Evolutionary conservation across 2,888 invertebrate species (phyloP).

Genomic region (Sphaeridia pumilis): DNA sequence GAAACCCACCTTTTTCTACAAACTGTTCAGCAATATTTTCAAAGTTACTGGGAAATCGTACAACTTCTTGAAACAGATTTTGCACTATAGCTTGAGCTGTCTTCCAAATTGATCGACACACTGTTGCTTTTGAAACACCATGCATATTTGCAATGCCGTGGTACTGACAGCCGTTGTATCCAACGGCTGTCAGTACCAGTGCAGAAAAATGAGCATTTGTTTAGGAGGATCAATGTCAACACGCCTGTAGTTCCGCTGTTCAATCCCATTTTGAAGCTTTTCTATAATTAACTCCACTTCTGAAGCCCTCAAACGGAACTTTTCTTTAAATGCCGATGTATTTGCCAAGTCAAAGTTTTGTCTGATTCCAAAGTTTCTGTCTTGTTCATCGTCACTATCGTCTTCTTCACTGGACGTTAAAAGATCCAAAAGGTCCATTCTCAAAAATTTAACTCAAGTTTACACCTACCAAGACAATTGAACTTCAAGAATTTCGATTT

Average conservation of each 20-base stretch:
- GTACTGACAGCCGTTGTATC: slow-evolving; percentile 12
- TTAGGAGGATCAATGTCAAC: slow-evolving; percentile 7
- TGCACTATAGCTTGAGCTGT: slow-evolving; percentile 11
- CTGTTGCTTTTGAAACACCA: slow-evolving; percentile 16
- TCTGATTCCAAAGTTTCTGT: not conserved
- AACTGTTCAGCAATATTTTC: slow-evolving; percentile 6
- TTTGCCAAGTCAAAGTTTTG: not conserved
- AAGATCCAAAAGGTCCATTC: no score
- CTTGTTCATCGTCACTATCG: not conserved
- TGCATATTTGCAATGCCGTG: slow-evolving; percentile 15
- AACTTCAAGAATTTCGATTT: no score
- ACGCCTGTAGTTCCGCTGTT: not conserved
- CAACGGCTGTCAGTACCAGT: slow-evolving; percentile 19
- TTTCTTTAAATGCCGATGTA: not conserved
- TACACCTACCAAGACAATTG: no score
- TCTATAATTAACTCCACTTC: not conserved
- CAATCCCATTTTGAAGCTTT: not conserved
- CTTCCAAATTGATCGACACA: slow-evolving; percentile 3
- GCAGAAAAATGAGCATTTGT: slow-evolving; percentile 7
- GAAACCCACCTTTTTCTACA: slow-evolving; percentile 15
- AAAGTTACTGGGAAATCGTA: slow-evolving; percentile 13
- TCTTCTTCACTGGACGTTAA: no score
- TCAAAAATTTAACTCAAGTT: no score
- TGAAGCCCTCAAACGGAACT: not conserved
- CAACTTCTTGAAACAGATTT: not conserved